Percentiles rank a stretch among this genome's conserved stretches.
phyloP scores from a whole-genome alignment of 2,113 vertebrate species.

The Hepsetus odoe region DNA sequence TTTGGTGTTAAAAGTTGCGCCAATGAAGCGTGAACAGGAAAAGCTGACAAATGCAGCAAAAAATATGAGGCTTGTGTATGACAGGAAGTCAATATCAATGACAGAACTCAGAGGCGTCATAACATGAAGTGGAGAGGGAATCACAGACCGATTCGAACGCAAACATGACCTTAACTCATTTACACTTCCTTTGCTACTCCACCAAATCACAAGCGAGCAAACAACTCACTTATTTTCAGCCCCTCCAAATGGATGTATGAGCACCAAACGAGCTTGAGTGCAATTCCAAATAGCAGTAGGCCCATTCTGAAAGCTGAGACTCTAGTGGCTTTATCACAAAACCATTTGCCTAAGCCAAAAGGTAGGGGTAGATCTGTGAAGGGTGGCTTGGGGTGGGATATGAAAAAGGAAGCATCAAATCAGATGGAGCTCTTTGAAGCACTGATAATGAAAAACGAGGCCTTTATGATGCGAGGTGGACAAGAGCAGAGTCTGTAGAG shows the following conservation, averaged over 20 bases:
- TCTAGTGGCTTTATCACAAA: neutral
- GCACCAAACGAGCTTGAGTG: too few species aligned
- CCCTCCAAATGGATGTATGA: too few species aligned
- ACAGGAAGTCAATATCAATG: neutral
- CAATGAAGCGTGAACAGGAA: neutral
- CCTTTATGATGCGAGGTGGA: neutral
- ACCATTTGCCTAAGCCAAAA: neutral
- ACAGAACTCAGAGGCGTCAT: neutral
- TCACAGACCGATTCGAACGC: neutral
- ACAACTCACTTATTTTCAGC: too few species aligned
- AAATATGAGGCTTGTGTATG: neutral
- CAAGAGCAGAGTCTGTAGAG: too few species aligned
- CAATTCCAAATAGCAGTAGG: too few species aligned
- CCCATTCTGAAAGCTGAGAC: neutral
- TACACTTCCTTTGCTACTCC: too few species aligned
- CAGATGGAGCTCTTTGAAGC: slow-evolving; percentile 1
- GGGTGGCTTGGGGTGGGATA: neutral
- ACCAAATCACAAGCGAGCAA: too few species aligned
- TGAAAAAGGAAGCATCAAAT: neutral
- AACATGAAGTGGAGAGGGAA: neutral
- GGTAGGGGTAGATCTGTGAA: neutral
- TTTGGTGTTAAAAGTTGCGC: neutral
- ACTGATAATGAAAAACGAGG: neutral
- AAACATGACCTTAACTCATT: too few species aligned
- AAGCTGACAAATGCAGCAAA: neutral